Conservation (phyloP, 2,797 vertebrate species). For the Microctenopoma stevenorrisi region DNA sequence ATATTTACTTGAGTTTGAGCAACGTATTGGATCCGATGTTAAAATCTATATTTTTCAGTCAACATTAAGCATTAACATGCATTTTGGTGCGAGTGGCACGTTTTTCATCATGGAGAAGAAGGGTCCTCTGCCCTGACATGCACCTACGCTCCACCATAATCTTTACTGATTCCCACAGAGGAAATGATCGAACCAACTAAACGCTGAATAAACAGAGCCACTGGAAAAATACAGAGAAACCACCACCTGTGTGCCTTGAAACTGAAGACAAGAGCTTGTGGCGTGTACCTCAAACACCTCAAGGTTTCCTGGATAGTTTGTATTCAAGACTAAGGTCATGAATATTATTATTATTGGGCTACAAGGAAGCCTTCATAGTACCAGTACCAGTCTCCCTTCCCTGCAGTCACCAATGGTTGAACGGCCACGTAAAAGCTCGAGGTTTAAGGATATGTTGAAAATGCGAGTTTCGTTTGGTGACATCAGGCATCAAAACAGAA, state of each 20-base stretch:
- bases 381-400: not conserved
- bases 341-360: not conserved
- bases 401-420: too few relatives aligned
- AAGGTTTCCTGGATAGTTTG: too few relatives aligned
- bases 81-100: not conserved
- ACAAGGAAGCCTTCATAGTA: too few relatives aligned
- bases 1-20: not conserved
- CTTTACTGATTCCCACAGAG: constrained; percentile 13
- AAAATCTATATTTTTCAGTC: not conserved
- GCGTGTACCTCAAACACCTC: not conserved
- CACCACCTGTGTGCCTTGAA: accelerated
- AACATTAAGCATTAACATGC: not conserved
- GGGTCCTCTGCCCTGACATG: not conserved
- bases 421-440: not conserved
- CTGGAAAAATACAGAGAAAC: constrained; percentile 6
- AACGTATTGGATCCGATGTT: not conserved
- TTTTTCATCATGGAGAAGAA: constrained; percentile 13
- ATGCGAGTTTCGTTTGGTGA: too few relatives aligned
- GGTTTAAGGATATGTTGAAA: not conserved
- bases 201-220: not conserved
- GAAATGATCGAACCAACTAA: not conserved
- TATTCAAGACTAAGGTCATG: not conserved
- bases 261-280: not conserved
- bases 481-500: too few relatives aligned
- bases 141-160: constrained; percentile 13